Evolutionary conservation across 2,113 vertebrate species (phyloP).

Genomic region (Oophaga pumilio): DNA sequence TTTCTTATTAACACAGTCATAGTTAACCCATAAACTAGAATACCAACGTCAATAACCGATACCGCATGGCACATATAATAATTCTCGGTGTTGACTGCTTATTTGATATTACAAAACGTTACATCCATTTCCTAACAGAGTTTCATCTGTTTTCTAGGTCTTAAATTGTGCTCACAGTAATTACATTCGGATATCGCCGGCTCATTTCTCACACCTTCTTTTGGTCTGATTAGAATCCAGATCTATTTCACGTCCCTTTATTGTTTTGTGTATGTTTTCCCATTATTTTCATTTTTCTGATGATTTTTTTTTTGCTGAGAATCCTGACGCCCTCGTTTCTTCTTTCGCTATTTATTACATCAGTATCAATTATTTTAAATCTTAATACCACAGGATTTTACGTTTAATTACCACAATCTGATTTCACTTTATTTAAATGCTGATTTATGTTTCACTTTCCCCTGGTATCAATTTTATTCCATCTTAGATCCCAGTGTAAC

Average conservation of each 20-base stretch:
- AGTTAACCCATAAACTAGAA: background rate
- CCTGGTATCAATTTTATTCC: constrained; percentile 70
- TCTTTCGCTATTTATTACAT: constrained; percentile 62
- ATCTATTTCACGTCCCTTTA: constrained; percentile 64
- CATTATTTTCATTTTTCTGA: constrained; percentile 1
- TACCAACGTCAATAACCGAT: background rate
- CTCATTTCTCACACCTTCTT: constrained; percentile 69
- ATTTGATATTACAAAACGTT: background rate
- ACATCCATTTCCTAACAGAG: background rate
- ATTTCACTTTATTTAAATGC: constrained; percentile 71
- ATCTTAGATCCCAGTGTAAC: constrained; percentile 69
- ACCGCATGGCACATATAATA: background rate
- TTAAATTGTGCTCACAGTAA: constrained; percentile 75
- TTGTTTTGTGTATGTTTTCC: constrained; percentile 60
- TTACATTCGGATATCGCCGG: constrained; percentile 72
- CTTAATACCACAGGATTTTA: constrained; percentile 65
- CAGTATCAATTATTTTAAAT: constrained; percentile 66
- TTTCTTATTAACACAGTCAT: background rate
- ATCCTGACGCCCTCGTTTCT: constrained; percentile 29
- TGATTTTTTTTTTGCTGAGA: constrained; percentile 59
- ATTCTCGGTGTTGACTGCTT: background rate
- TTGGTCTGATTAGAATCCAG: constrained; percentile 71
- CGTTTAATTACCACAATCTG: constrained; percentile 69
- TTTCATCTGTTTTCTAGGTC: constrained; percentile 59
- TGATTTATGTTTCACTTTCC: constrained; percentile 70